Conservation (phyloP, 2,888 invertebrate genomes). For the Catocala sponsa region DNA sequence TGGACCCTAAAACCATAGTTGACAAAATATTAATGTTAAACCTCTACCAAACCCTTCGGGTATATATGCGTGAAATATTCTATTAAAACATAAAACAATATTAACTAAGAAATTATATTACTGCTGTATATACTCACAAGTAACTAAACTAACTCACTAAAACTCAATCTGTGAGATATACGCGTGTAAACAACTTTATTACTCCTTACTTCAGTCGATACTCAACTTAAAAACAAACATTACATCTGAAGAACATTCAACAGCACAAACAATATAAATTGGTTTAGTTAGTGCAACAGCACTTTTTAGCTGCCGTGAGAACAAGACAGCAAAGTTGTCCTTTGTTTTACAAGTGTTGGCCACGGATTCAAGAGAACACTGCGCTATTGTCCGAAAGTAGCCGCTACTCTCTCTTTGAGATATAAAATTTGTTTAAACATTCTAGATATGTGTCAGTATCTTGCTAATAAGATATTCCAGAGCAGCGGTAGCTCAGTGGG, state of each 20-base stretch:
- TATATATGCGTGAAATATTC: too few species aligned
- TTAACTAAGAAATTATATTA: too few species aligned
- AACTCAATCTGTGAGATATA: background rate
- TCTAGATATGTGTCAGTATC: background rate
- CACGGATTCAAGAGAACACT: slow-evolving; percentile 45
- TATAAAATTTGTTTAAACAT: slow-evolving; percentile 11
- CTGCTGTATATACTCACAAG: too few species aligned
- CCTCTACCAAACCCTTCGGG: too few species aligned
- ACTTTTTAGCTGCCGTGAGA: slow-evolving; percentile 26
- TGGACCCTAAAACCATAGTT: too few species aligned
- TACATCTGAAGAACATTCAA: background rate
- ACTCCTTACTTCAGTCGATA: background rate
- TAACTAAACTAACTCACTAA: too few species aligned
- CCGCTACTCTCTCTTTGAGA: slow-evolving; percentile 43
- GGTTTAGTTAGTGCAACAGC: slow-evolving; percentile 14
- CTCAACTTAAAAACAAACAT: slow-evolving; percentile 1
- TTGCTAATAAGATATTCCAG: background rate
- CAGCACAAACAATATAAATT: slow-evolving; percentile 1
- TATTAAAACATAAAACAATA: too few species aligned
- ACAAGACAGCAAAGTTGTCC: slow-evolving; percentile 44
- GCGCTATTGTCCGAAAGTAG: slow-evolving; percentile 58
- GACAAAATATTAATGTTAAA: too few species aligned
- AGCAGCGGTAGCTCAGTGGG: too few species aligned
- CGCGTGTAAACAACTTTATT: background rate
- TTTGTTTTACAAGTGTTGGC: slow-evolving; percentile 53